Base-by-base conservation (phyloP, 2,797 vertebrate genomes). In the Typhlichthys eigenmanni region DNA sequence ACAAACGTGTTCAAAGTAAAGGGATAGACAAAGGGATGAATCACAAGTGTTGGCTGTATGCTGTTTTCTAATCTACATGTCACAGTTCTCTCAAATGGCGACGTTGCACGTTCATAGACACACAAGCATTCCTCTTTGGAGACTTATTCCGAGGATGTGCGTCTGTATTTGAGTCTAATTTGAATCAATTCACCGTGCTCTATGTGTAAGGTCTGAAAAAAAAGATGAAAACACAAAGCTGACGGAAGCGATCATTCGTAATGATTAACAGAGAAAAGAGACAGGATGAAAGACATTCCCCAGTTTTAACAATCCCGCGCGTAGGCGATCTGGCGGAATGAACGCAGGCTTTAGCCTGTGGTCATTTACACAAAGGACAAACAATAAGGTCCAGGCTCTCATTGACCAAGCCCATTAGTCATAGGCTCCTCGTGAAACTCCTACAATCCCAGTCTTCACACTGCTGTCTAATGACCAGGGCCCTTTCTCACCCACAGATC, bases 401-500 rank as follows among this genome's bases (percentile, higher is more conserved):
- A 89, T 84, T 92, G 92, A 92, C 90, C 89, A 63, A 78, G 78
- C 81, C 88, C 89, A 91, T 93, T 93, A 92, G 90, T 91, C 89
- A 87, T 86, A 85, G 79, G 87, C 79, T 87, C 79, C 77, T 84
- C 78, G 72, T 82, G 79, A 80, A 83, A 78, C 87, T 87, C 86
- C 84, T 76, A 88, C 91, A 87, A 78, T 80, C 81, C 81, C 85
- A 65, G 84, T 80, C 89, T 91, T 91, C 89, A 87, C 86, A 80
- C 75, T 55, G 73, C 69, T 58, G 49, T 66, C 85, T 90, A 90
- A 91, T 91, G 89, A 90, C 87, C 83, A 74, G 55, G 62, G 80
- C 60, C 80, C 80, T 88, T 86, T 90, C 81, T 91, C 85, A 88
- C 88, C 85, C 89, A 76, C 64, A 52, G 86, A 90, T 89, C 88